phyloP scores from a whole-genome alignment of 2,113 vertebrate species.

The Sus scrofa region DNA sequence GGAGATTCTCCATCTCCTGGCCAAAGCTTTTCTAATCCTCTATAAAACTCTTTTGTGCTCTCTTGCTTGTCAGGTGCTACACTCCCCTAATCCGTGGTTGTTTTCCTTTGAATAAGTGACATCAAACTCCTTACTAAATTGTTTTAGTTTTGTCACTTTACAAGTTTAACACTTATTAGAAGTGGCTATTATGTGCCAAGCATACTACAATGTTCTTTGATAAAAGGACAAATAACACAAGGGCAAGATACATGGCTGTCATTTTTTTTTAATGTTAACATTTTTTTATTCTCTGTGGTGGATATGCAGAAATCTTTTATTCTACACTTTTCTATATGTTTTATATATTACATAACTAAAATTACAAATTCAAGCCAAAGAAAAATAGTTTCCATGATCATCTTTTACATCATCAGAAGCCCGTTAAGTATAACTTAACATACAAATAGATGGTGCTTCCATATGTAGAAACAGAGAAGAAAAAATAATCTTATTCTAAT shows the following conservation, averaged over 20 bases:
- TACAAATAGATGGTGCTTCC: neutral
- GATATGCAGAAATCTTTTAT: neutral
- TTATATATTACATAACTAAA: conserved; percentile 47
- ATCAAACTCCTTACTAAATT: neutral
- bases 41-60: neutral
- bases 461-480: neutral
- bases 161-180: neutral
- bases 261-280: neutral
- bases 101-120: neutral
- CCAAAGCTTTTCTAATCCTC: neutral
- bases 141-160: neutral
- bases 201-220: neutral
- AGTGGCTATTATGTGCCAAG: neutral
- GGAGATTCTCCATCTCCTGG: neutral
- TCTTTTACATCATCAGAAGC: neutral
- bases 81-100: neutral
- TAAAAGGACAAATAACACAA: neutral
- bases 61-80: neutral
- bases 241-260: neutral
- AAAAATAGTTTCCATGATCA: no score
- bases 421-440: conserved; percentile 36
- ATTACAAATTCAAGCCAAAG: conserved; percentile 1
- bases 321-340: conserved; percentile 22
- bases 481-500: conserved; percentile 40
- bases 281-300: neutral